Percentiles rank a stretch among this genome's conserved stretches.
Evolutionary conservation across 2,888 invertebrate genomes (phyloP).

Genomic region (Microctonus brassicae): DNA sequence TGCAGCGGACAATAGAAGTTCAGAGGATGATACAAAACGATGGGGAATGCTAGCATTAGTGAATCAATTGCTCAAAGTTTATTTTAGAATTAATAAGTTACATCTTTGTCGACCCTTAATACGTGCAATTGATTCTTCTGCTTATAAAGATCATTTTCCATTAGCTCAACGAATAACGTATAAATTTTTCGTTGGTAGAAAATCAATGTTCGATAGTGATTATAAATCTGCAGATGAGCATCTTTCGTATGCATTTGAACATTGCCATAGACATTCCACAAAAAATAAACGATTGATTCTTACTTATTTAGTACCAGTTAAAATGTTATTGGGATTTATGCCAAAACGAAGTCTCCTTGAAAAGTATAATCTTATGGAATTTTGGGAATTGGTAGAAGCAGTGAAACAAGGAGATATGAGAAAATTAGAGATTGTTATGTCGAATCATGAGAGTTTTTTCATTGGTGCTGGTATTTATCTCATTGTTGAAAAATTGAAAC

Average conservation of each 20-base stretch:
- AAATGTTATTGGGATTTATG: constrained; percentile 96
- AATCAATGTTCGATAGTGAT: constrained; percentile 99
- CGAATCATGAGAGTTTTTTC: constrained; percentile 90
- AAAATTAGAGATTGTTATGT: constrained; percentile 86
- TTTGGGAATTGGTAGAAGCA: constrained; percentile 89
- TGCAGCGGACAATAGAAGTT: constrained; percentile 92
- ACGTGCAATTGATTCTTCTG: constrained; percentile 94
- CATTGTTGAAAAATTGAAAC: constrained; percentile 95
- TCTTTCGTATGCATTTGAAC: constrained; percentile 91
- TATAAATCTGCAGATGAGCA: constrained; percentile 94
- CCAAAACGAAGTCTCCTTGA: constrained; percentile 85
- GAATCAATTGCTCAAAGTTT: constrained; percentile 97
- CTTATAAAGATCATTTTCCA: constrained; percentile 90
- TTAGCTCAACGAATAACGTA: constrained; percentile 96
- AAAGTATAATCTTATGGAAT: constrained; percentile 92
- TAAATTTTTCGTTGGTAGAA: constrained; percentile 96
- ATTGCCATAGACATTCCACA: constrained; percentile 84
- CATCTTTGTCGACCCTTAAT: constrained; percentile 95
- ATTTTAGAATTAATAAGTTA: constrained; percentile 91
- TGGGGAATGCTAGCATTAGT: constrained; percentile 96
- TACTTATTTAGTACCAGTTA: constrained; percentile 95
- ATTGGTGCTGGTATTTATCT: constrained; percentile 97
- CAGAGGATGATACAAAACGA: constrained; percentile 92
- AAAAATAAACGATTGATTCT: constrained; percentile 94
- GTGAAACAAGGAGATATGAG: constrained; percentile 91